phyloP scores from a whole-genome alignment of 2,113 vertebrate species.

The Anser cygnoides region DNA sequence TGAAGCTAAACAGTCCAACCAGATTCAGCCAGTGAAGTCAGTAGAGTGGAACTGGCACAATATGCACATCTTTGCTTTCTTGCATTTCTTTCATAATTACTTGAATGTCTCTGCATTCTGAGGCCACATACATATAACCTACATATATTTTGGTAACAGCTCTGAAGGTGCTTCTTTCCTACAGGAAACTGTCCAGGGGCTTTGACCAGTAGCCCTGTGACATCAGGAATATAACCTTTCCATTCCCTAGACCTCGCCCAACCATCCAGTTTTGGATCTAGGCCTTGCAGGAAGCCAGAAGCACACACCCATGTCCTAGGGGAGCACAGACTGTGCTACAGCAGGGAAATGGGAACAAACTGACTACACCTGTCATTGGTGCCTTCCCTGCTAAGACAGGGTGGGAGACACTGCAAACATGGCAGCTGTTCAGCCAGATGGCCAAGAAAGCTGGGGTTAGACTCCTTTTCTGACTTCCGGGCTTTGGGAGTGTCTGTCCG shows the following conservation, averaged over 20 bases:
- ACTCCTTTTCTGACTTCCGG: accelerated
- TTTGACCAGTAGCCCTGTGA: not conserved
- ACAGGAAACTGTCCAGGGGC: not conserved
- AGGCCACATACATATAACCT: not conserved
- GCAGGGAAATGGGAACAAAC: not conserved
- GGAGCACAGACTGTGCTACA: constrained; percentile 23
- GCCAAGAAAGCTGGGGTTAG: not conserved
- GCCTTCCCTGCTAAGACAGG: not conserved
- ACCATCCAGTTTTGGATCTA: not conserved
- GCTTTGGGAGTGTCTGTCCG: not conserved
- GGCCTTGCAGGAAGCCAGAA: constrained; percentile 42
- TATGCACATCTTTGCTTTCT: accelerated
- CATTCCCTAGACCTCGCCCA: not conserved
- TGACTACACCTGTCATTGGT: not conserved
- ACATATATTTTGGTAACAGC: not conserved
- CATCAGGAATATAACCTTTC: not conserved
- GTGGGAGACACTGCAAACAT: not conserved
- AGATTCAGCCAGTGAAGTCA: not conserved
- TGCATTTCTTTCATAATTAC: not conserved
- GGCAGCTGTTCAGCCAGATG: not conserved
- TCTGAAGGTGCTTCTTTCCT: not conserved
- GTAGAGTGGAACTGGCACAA: not conserved
- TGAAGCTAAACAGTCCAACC: not conserved
- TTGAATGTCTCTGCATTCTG: not conserved
- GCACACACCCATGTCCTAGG: constrained; percentile 61